Evolutionary conservation across 1,140 invertebrate species (phyloP).

Genomic region (Ericerus pela): DNA sequence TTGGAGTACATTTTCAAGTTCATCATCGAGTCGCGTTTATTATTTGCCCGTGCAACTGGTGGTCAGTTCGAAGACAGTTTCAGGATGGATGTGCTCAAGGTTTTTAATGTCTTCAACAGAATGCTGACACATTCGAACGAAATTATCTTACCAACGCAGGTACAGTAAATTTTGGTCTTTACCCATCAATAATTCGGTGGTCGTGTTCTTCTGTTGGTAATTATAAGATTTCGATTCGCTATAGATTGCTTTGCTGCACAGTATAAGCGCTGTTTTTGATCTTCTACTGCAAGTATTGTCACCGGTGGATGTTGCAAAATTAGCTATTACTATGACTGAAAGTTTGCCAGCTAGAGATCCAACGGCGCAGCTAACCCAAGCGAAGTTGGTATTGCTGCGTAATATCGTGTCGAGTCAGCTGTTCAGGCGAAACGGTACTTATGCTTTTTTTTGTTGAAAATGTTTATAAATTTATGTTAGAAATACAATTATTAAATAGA

Average conservation of each 20-base stretch:
- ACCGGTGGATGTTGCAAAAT: slow-evolving; percentile 46
- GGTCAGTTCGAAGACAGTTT: slow-evolving; percentile 79
- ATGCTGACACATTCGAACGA: slow-evolving; percentile 56
- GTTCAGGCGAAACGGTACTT: slow-evolving; percentile 49
- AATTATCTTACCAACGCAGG: slow-evolving; percentile 61
- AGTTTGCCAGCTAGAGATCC: slow-evolving; percentile 45
- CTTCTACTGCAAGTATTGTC: slow-evolving; percentile 38
- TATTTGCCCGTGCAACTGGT: slow-evolving; percentile 77
- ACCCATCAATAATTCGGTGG: neutral
- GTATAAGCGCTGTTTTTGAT: slow-evolving; percentile 32
- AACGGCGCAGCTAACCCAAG: slow-evolving; percentile 44
- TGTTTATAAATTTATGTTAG: neutral
- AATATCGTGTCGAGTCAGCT: slow-evolving; percentile 53
- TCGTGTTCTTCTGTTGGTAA: neutral
- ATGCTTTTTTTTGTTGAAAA: neutral
- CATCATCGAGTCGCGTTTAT: slow-evolving; percentile 74
- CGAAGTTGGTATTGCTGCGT: slow-evolving; percentile 55
- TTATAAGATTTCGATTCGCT: slow-evolving; percentile 18
- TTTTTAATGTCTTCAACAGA: slow-evolving; percentile 58
- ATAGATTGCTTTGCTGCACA: slow-evolving; percentile 42
- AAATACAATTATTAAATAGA: neutral
- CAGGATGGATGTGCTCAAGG: slow-evolving; percentile 51
- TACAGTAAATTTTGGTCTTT: slow-evolving; percentile 25
- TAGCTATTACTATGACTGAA: slow-evolving; percentile 52
- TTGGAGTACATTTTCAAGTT: slow-evolving; percentile 92